phyloP scores from a whole-genome alignment of 2,888 invertebrate genomes.

The Marronus borbonicus region DNA sequence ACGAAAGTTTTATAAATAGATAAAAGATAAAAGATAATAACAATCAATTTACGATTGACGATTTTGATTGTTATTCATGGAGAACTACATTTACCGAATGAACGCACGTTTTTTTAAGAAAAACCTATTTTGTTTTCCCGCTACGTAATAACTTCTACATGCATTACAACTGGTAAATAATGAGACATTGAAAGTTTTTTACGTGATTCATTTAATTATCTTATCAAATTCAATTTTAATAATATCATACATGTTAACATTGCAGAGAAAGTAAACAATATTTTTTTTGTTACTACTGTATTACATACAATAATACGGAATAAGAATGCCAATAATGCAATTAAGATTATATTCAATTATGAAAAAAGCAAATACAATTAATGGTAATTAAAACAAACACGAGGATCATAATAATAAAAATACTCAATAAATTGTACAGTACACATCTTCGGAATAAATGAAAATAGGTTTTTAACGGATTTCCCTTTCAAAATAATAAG shows the following conservation, averaged over 20 bases:
- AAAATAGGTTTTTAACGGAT: not conserved
- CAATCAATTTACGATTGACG: too few species aligned
- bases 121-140: too few species aligned
- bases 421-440: not conserved
- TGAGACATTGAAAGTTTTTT: too few species aligned
- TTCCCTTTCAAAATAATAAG: not conserved
- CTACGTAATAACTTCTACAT: too few species aligned
- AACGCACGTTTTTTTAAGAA: too few species aligned
- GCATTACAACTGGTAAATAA: too few species aligned
- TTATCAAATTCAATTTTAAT: not conserved
- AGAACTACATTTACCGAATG: too few species aligned
- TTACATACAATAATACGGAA: too few species aligned
- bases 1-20: too few species aligned
- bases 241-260: not conserved
- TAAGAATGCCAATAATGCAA: not conserved
- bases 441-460: not conserved
- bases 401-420: not conserved
- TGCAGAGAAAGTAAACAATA: not conserved
- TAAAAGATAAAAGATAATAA: too few species aligned
- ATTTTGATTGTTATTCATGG: too few species aligned
- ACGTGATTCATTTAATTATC: not conserved
- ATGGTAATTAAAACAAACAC: conserved; percentile 26
- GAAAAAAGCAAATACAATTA: not conserved
- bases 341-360: not conserved
- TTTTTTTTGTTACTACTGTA: not conserved